A percentile compares a stretch with the other conserved stretches of the same genome.
Evolutionary conservation across 1,140 invertebrate species (phyloP).

Genomic region (Ectropis grisescens): DNA sequence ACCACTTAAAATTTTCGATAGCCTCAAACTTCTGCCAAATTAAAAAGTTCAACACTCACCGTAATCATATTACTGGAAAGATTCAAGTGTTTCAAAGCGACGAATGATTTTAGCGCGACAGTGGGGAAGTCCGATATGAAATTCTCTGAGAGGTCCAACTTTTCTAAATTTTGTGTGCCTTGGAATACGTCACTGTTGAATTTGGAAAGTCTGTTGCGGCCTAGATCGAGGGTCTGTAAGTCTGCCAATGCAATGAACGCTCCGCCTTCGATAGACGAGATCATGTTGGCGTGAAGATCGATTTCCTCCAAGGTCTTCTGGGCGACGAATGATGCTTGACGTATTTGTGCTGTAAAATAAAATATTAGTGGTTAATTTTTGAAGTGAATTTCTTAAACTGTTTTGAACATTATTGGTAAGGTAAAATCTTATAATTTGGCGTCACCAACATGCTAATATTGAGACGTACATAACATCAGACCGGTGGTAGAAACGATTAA

Average conservation of each 20-base stretch:
- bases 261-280: conserved; percentile 80
- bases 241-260: conserved; percentile 77
- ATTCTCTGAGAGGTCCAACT: conserved; percentile 87
- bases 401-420: too few relatives aligned
- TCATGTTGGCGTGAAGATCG: conserved; percentile 82
- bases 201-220: conserved; percentile 80
- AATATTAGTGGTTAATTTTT: conserved; percentile 1
- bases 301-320: conserved; percentile 78
- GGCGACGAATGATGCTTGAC: conserved; percentile 75
- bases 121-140: conserved; percentile 86
- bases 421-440: too few relatives aligned
- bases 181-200: conserved; percentile 87
- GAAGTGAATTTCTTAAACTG: too few relatives aligned
- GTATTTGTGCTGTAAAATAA: conserved; percentile 72
- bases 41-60: conserved; percentile 60
- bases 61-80: conserved; percentile 87
- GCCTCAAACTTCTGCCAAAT: too few relatives aligned
- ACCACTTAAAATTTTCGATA: too few relatives aligned
- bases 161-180: conserved; percentile 80
- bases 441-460: too few relatives aligned
- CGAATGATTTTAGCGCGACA: conserved; percentile 78
- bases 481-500: too few relatives aligned
- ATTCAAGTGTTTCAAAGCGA: conserved; percentile 79
- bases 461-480: too few relatives aligned
- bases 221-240: conserved; percentile 79